Conservation (phyloP, 2,797 vertebrate genomes). For the Lateolabrax maculatus region DNA sequence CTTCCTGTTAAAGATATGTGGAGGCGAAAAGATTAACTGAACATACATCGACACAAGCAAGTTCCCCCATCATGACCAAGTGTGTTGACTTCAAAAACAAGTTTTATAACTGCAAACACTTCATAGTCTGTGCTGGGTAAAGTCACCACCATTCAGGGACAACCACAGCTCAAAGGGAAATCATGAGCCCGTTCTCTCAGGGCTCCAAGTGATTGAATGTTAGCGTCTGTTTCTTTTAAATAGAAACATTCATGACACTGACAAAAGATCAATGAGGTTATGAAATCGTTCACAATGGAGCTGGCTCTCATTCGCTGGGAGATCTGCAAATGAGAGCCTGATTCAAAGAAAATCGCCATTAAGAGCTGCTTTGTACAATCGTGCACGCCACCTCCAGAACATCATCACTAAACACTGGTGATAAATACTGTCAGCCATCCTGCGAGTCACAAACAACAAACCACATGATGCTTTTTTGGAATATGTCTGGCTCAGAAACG, state of each 20-base stretch:
- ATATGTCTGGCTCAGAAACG: too few relatives aligned
- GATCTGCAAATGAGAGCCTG: not conserved
- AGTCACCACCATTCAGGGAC: not conserved
- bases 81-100: not conserved
- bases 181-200: not conserved
- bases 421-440: not conserved
- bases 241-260: not conserved
- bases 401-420: not conserved
- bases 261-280: not conserved
- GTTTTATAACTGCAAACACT: not conserved
- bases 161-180: not conserved
- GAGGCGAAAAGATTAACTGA: not conserved
- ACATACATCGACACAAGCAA: not conserved
- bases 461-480: too few relatives aligned
- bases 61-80: too few relatives aligned
- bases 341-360: not conserved
- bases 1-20: constrained; percentile 86
- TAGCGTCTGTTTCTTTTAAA: not conserved
- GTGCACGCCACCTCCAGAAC: not conserved
- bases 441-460: not conserved
- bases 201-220: not conserved
- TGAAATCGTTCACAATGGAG: not conserved
- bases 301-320: not conserved
- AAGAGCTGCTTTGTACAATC: not conserved
- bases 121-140: not conserved